Base-by-base conservation (phyloP, 2,888 invertebrate species). In the Gerris lacustris region DNA sequence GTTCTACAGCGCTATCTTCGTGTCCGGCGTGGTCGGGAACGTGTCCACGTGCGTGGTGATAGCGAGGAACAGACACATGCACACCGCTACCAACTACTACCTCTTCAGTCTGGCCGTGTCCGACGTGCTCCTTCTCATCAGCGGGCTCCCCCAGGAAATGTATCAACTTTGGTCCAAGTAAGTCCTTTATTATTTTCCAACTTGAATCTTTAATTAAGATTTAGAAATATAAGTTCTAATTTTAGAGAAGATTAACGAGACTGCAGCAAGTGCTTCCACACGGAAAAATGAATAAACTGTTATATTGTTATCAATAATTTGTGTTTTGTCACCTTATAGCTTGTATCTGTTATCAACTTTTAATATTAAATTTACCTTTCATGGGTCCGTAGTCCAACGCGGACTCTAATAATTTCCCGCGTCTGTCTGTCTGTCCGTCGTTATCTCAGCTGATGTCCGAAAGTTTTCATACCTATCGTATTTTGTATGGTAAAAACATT, bases 11-110 rank as follows among this genome's bases (percentile, higher is more conserved):
- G 71, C 86, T 9, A 90, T 91, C 76, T 88, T 91, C 78, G 79
- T 91, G 63, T 86, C 87, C 5, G 91, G 91, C 0, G 83, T 91
- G 31, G 80, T 91, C n/a, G 91, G 92, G 0, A 92, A 92, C 78
- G 83, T 89, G 67, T 87, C 88, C 79, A 92, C 91, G 0, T 91
- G 91, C 78, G 83, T 91, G 9, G 91, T 92, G 6, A 91, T 92
- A 62, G 85, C 87, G 0, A 82, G 85, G 68, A 91, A 91, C 78
- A 84, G 86, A 71, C 88, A 88, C 73, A 91, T 92, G 91, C 91
- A 91, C 80, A 91, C 91, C 0, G 89, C 91, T 2, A 92, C 92
- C 6, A 92, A 92, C 80, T 91, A 89, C 79, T 92, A 92, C 79
- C 83, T 92, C 55, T 90, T 91, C 82, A 90, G 88, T 77, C 82